Evolutionary conservation across 1,140 invertebrate genomes (phyloP).

Genomic region (Drosophila obscura): DNA sequence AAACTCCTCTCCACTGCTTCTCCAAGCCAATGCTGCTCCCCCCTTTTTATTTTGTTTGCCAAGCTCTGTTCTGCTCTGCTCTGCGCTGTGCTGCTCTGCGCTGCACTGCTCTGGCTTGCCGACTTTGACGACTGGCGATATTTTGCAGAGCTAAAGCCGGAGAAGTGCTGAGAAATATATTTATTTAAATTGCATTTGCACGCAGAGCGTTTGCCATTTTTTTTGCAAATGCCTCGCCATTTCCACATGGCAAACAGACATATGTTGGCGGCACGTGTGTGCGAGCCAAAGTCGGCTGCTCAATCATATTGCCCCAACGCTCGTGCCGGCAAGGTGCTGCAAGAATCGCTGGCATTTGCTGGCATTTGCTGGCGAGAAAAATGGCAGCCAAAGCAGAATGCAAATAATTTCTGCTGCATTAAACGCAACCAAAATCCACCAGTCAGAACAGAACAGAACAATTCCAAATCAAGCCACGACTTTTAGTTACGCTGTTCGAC

Average conservation of each 20-base stretch:
- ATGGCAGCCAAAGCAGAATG: constrained; percentile 51
- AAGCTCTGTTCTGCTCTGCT: too few species aligned
- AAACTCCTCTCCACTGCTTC: constrained; percentile 13
- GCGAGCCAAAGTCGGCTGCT: constrained; percentile 47
- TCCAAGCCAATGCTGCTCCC: constrained; percentile 5
- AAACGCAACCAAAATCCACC: constrained; percentile 27
- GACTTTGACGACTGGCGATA: constrained; percentile 58
- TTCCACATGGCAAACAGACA: constrained; percentile 62
- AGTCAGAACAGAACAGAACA: constrained; percentile 5
- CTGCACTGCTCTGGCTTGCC: constrained; percentile 49
- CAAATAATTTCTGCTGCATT: constrained; percentile 63
- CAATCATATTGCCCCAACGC: constrained; percentile 69
- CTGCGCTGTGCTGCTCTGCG: too few species aligned
- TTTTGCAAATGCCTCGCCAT: constrained; percentile 50
- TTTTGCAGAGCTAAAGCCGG: constrained; percentile 31
- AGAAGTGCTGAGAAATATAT: constrained; percentile 67
- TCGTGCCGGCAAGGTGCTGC: constrained; percentile 25
- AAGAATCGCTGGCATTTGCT: not conserved
- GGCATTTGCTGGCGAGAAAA: constrained; percentile 40
- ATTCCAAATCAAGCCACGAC: not conserved
- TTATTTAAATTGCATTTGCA: constrained; percentile 75
- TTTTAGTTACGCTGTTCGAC: not conserved
- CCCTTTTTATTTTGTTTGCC: constrained; percentile 45
- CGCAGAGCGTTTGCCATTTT: constrained; percentile 23
- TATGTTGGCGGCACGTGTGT: constrained; percentile 59